Conservation (phyloP, 2,888 invertebrate genomes). For the Netelia virgata region DNA sequence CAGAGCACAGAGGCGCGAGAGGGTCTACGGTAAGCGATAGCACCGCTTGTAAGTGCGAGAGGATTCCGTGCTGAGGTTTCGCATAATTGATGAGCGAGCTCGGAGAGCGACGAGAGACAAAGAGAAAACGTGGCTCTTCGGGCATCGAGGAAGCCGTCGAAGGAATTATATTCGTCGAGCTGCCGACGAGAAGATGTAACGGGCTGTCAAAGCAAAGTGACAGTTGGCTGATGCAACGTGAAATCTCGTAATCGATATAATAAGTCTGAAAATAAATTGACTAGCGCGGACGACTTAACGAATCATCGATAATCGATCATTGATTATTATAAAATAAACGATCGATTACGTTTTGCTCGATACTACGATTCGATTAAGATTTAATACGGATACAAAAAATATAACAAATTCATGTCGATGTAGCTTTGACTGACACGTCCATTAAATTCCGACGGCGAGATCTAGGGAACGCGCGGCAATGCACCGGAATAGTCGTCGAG, state of each 20-base stretch:
- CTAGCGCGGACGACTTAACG: not conserved
- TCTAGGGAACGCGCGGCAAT: not conserved
- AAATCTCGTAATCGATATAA: conserved; percentile 20
- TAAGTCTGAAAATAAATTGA: not conserved
- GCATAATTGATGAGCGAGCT: conserved; percentile 57
- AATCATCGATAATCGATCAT: not conserved
- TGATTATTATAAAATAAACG: not conserved
- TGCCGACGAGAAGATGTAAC: conserved; percentile 15
- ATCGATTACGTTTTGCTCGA: not conserved
- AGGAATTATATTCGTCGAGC: conserved; percentile 34
- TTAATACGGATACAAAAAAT: not conserved
- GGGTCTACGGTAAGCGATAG: not conserved
- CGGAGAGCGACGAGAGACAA: not conserved
- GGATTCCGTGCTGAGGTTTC: conserved; percentile 45
- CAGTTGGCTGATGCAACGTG: conserved; percentile 17
- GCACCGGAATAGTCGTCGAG: conserved; percentile 59
- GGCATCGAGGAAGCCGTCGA: conserved; percentile 9
- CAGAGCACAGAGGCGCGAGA: conserved; percentile 1
- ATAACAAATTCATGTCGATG: not conserved
- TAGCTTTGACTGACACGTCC: not conserved
- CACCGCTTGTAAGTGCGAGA: conserved; percentile 36
- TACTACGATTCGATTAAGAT: not conserved
- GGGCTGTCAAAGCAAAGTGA: conserved; percentile 8
- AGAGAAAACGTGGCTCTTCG: conserved; percentile 9
- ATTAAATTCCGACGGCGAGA: not conserved